A percentile compares a stretch with the other conserved stretches of the same genome.
phyloP scores from a whole-genome alignment of 2,888 invertebrate genomes.

The Sabatieria punctata region DNA sequence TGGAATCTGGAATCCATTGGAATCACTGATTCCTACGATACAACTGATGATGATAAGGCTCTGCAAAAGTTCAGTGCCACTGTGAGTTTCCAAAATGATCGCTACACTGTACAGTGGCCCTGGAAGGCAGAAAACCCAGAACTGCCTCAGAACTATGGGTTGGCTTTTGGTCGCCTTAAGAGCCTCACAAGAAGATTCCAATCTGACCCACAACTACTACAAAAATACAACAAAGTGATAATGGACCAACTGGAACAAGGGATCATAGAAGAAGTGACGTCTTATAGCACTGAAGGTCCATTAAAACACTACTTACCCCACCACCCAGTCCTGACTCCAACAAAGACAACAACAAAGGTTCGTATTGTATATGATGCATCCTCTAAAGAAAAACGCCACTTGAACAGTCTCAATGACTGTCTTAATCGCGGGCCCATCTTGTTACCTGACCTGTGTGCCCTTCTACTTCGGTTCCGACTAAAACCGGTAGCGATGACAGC shows the following conservation, averaged over 20 bases:
- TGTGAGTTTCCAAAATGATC: too few species aligned
- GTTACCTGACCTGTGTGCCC: slow-evolving; percentile 8
- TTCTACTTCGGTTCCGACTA: slow-evolving; percentile 9
- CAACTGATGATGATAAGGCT: too few species aligned
- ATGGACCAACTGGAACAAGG: slow-evolving; percentile 4
- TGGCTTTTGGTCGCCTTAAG: too few species aligned
- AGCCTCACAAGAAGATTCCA: neutral
- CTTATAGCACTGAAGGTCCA: neutral
- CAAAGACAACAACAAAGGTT: slow-evolving; percentile 16
- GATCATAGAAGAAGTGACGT: slow-evolving; percentile 6
- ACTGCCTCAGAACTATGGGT: too few species aligned
- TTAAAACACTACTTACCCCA: slow-evolving; percentile 13
- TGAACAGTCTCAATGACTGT: slow-evolving; percentile 11
- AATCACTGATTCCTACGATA: too few species aligned
- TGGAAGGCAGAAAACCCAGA: too few species aligned
- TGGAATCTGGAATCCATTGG: too few species aligned
- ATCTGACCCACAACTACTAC: neutral
- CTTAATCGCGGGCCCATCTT: slow-evolving; percentile 11
- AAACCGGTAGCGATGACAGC: slow-evolving; percentile 2
- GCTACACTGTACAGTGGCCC: too few species aligned
- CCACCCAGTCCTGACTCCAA: slow-evolving; percentile 11
- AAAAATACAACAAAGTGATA: neutral
- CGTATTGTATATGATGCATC: slow-evolving; percentile 18
- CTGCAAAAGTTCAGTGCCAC: too few species aligned
- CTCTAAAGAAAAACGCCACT: too few species aligned